Evolutionary conservation across 1,140 invertebrate genomes (phyloP), one percentile per base, ranked within the genome.

Genomic region (Pogonognathellus flavescens): DNA sequence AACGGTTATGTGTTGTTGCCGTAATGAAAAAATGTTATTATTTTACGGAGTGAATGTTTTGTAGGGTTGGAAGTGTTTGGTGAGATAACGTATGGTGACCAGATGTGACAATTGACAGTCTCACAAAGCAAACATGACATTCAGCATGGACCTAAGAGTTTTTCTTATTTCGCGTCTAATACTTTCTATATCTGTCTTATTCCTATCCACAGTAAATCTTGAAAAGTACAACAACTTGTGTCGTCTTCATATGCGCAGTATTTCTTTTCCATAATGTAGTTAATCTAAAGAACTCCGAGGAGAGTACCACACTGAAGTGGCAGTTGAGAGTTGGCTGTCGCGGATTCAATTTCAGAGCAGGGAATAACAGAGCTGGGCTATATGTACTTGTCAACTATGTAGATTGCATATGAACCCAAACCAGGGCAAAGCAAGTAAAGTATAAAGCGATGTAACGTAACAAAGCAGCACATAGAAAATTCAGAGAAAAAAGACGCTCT

Each of bases 271-370:
- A 16, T 76, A 20, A 50, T 49, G 41, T 41, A n/a, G 16, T n/a
- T 41, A 14, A 31, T 76, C 49, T 76, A 50, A 50, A 76, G 70
- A 41, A 76, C 70, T 50, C 70, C 70, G 41, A 50, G 70, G 70
- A 76, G 70, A 76, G 41, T 76, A 50, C 70, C 70, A 76, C 70
- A 76, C 70, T 76, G 70, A 76, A 76, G 70, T 76, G 70, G 41
- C 41, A 76, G 70, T 76, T 76, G 41, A 76, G 70, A 76, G 70
- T 50, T 76, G 25, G 70, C 70, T 76, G 70, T 50, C 70, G 31
- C 41, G 31, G 70, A 76, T 76, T 76, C 70, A 76, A 76, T 76
- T 76, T 76, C 70, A 76, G 62, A 66, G 41, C 25, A 76, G 70
- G 41, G 31, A 76, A 76, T 50, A 76, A 76, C 70, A 76, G 10